Evolutionary conservation across 2,113 vertebrate genomes (phyloP).

Genomic region (Marmota monax): DNA sequence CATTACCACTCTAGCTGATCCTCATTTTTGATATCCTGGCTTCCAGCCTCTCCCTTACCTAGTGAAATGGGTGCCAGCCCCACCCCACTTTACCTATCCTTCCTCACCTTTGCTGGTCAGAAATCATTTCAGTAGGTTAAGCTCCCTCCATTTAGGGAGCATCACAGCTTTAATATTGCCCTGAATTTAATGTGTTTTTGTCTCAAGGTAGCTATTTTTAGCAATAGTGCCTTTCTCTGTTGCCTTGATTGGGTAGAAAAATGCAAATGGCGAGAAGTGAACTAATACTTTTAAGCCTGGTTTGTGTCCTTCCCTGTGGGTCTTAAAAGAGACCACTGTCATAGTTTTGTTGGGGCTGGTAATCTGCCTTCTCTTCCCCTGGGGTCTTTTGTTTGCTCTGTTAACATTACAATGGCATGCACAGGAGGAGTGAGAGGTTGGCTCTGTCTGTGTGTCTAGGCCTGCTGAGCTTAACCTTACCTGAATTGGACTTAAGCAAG

Average conservation of each 20-base stretch:
- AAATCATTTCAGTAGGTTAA: not conserved
- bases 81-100: too few relatives aligned
- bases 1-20: too few relatives aligned
- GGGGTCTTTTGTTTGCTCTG: constrained; percentile 48
- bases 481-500: constrained; percentile 78
- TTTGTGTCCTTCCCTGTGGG: not conserved
- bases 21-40: not conserved
- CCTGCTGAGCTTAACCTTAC: constrained; percentile 78
- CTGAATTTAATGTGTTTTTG: not conserved
- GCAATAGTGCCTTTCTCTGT: not conserved
- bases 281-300: not conserved
- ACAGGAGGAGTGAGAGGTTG: not conserved
- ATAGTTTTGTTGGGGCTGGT: not conserved
- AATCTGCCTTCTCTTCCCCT: not conserved
- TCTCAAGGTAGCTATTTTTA: not conserved
- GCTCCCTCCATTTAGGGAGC: not conserved
- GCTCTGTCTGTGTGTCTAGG: constrained; percentile 82
- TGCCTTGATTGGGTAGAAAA: not conserved
- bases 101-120: not conserved
- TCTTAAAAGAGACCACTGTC: not conserved
- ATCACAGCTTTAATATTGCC: not conserved
- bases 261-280: not conserved
- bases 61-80: not conserved
- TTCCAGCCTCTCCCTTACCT: not conserved
- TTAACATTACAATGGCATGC: constrained; percentile 69